Conservation (phyloP, 2,113 vertebrate species). For the Heloderma charlesbogerti region DNA sequence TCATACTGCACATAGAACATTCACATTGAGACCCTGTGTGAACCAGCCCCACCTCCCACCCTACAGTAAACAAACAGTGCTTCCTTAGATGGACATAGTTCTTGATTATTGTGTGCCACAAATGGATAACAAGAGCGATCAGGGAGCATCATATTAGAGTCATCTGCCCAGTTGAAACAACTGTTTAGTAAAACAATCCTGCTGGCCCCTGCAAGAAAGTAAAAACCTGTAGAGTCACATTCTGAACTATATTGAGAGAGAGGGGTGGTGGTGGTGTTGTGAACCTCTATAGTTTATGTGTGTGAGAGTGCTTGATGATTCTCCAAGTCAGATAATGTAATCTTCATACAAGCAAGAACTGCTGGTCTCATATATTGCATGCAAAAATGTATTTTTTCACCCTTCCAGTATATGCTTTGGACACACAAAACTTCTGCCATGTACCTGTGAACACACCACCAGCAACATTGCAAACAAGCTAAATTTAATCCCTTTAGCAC, state of each 20-base stretch:
- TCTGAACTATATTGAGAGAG: neutral
- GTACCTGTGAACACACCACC: neutral
- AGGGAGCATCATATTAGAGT: neutral
- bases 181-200: neutral
- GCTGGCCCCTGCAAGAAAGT: neutral
- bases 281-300: neutral
- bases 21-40: neutral
- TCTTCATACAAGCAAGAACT: neutral
- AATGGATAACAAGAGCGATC: neutral
- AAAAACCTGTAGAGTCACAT: neutral
- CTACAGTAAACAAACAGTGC: neutral
- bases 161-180: neutral
- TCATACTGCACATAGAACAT: neutral
- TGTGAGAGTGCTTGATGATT: neutral
- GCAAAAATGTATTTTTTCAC: neutral
- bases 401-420: neutral
- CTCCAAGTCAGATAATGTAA: too few species aligned
- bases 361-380: neutral
- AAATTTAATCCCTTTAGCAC: too few species aligned
- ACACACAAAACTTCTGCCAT: neutral
- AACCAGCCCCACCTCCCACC: neutral
- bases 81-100: neutral
- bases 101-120: neutral
- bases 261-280: too few species aligned
- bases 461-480: too few species aligned